phyloP scores from a whole-genome alignment of 2,888 invertebrate genomes.

The Mylabris sibirica region DNA sequence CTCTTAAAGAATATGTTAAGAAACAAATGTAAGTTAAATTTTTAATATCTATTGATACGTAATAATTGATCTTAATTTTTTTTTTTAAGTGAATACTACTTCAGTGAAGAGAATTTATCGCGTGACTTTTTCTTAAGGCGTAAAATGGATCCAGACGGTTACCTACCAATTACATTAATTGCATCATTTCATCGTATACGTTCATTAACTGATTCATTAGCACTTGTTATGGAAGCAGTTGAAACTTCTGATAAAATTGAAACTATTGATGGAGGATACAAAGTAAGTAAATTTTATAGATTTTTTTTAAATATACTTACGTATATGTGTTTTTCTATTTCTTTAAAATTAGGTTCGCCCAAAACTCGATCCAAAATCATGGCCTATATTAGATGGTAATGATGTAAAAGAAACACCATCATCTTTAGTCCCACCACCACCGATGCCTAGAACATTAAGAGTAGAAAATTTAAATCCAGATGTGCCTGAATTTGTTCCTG shows the following conservation, averaged over 20 bases:
- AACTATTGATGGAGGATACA: constrained; percentile 58
- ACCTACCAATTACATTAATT: constrained; percentile 89
- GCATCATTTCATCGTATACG: constrained; percentile 96
- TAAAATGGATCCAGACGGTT: constrained; percentile 96
- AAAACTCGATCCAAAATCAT: constrained; percentile 80
- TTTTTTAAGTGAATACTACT: constrained; percentile 93
- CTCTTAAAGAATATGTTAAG: constrained; percentile 83
- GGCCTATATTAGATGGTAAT: constrained; percentile 81
- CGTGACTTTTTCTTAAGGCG: constrained; percentile 96
- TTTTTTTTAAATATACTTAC: no score
- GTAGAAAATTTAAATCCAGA: constrained; percentile 80
- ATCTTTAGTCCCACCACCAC: constrained; percentile 75
- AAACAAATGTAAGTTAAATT: constrained; percentile 92
- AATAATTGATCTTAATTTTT: constrained; percentile 11
- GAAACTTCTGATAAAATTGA: constrained; percentile 87
- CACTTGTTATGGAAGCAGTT: constrained; percentile 85
- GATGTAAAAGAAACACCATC: constrained; percentile 52
- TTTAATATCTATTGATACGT: neutral
- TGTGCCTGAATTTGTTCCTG: constrained; percentile 85
- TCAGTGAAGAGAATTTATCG: constrained; percentile 94
- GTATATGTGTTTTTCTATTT: neutral
- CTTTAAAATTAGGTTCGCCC: constrained; percentile 74
- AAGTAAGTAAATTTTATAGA: neutral
- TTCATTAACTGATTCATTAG: constrained; percentile 83
- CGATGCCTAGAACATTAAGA: constrained; percentile 70